A percentile compares a stretch with the other conserved stretches of the same genome.
Conservation (phyloP, 2,113 vertebrate species). For the Chaetura pelagica region DNA sequence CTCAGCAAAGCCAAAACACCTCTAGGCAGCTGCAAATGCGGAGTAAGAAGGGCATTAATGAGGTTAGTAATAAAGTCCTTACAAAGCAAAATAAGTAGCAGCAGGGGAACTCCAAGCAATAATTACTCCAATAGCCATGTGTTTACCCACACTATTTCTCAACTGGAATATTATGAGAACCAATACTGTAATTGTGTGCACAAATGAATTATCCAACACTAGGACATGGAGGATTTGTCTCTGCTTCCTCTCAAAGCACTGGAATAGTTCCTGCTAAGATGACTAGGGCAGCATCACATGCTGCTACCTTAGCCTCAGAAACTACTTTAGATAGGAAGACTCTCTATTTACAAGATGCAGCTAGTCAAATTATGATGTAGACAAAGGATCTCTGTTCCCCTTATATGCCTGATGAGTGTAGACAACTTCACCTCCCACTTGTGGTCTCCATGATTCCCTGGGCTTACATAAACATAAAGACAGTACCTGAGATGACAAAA, state of each 20-base stretch:
- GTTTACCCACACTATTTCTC: not conserved
- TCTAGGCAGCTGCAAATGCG: accelerated
- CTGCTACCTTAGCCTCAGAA: not conserved
- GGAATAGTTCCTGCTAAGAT: not conserved
- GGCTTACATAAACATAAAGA: not conserved
- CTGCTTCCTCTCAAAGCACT: not conserved
- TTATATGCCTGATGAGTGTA: not conserved
- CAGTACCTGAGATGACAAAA: not conserved
- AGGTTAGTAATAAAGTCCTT: not conserved
- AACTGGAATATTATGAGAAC: not conserved
- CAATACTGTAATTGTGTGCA: accelerated
- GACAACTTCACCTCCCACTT: not conserved
- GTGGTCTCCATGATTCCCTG: not conserved
- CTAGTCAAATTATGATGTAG: not conserved
- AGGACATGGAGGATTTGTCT: not conserved
- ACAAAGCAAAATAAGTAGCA: not conserved
- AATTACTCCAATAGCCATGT: not conserved
- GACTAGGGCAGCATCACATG: not conserved
- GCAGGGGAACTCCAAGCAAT: not conserved
- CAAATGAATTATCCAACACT: accelerated
- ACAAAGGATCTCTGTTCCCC: not conserved
- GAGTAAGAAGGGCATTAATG: not conserved
- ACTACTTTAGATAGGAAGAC: not conserved
- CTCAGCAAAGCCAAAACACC: accelerated
- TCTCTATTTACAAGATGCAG: not conserved